Percentiles rank a stretch among this genome's conserved stretches.
Conservation (phyloP, 92 coral and sea anemone species). For the Meandrina meandrites region DNA sequence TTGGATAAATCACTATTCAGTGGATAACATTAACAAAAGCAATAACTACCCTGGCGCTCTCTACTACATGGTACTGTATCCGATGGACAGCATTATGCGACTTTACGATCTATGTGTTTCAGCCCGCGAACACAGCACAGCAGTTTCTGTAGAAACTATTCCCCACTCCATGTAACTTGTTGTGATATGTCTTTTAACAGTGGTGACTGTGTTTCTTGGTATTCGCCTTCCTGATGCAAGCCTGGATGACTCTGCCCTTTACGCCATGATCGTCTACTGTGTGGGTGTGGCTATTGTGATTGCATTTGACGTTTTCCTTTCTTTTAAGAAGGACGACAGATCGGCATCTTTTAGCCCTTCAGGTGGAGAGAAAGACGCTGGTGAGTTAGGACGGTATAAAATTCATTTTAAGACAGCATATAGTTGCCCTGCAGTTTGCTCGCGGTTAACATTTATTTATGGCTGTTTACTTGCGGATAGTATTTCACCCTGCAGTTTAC, state of each 20-base stretch:
- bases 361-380: background rate
- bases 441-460: too few species aligned
- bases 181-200: conserved; percentile 25
- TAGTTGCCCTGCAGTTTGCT: too few species aligned
- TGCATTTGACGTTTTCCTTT: conserved; percentile 47
- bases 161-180: background rate
- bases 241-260: conserved; percentile 55
- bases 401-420: too few species aligned
- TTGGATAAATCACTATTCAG: background rate
- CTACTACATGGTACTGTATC: too few species aligned
- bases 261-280: conserved; percentile 67
- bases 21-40: too few species aligned
- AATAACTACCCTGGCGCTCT: too few species aligned
- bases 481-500: too few species aligned
- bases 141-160: background rate
- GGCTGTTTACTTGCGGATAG: too few species aligned
- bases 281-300: conserved; percentile 71
- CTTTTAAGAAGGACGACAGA: background rate
- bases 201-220: conserved; percentile 76
- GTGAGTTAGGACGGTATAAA: background rate
- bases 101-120: too few species aligned
- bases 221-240: conserved; percentile 42
- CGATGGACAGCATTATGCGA: too few species aligned
- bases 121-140: background rate
- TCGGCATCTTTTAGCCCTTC: background rate